phyloP scores from a whole-genome alignment of 2,797 vertebrate genomes.

The Halcyon leucocephala region DNA sequence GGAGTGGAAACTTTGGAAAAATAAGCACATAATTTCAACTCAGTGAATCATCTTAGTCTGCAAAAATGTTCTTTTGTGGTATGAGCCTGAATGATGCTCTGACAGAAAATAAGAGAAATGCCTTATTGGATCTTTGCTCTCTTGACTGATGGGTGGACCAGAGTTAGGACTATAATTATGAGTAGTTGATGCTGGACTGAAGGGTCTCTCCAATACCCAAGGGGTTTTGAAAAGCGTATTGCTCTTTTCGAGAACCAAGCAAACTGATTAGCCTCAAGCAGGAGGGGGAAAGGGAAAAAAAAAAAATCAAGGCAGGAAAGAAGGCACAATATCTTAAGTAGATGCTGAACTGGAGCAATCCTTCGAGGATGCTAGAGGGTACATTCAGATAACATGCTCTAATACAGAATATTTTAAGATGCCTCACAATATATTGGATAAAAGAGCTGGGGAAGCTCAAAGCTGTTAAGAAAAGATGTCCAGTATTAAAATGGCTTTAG shows the following conservation, averaged over 20 bases:
- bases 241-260: constrained; percentile 18
- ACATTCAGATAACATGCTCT: neutral
- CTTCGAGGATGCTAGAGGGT: constrained; percentile 7
- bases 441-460: neutral
- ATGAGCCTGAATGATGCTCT: neutral
- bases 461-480: neutral
- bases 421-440: neutral
- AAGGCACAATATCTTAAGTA: neutral
- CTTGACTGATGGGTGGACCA: neutral
- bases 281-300: neutral
- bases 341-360: neutral
- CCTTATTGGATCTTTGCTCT: neutral
- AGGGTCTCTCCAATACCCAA: neutral
- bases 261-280: constrained; percentile 21
- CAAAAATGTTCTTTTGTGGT: neutral
- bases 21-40: neutral
- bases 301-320: neutral
- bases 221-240: neutral
- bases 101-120: neutral
- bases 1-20: neutral
- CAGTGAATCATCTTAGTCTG: neutral
- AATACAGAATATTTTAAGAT: neutral
- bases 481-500: neutral
- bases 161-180: neutral
- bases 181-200: neutral